phyloP scores from a whole-genome alignment of 2,797 vertebrate genomes.

The Naso thynnoides region DNA sequence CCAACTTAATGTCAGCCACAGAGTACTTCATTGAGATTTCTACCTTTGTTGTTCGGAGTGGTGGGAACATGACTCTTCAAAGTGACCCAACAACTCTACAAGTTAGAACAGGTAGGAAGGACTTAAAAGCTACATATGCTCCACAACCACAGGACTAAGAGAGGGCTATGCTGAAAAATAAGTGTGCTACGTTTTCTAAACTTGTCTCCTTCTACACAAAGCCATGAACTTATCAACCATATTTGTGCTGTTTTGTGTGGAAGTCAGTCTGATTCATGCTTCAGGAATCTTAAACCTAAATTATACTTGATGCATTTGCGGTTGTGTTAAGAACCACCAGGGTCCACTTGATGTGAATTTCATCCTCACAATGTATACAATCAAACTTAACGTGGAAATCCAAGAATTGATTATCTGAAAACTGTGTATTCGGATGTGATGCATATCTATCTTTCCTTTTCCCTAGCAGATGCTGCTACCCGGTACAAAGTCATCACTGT shows the following conservation, averaged over 20 bases:
- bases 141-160: too few species aligned
- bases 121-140: neutral
- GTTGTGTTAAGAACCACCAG: too few species aligned
- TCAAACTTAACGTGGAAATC: neutral
- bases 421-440: neutral
- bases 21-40: slow-evolving; percentile 38
- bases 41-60: slow-evolving; percentile 37
- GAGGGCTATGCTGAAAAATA: too few species aligned
- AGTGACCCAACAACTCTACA: slow-evolving; percentile 12
- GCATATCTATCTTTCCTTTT: slow-evolving; percentile 6
- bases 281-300: neutral
- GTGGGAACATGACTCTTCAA: slow-evolving; percentile 17
- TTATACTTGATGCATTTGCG: too few species aligned
- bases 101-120: slow-evolving; percentile 38
- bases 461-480: neutral
- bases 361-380: too few species aligned
- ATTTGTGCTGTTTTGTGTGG: neutral
- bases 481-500: neutral
- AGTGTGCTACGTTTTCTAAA: neutral
- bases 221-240: neutral
- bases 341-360: too few species aligned
- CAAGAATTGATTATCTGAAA: neutral
- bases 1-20: slow-evolving; percentile 43
- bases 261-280: neutral
- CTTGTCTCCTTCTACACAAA: too few species aligned